A percentile compares a stretch with the other conserved stretches of the same genome.
Evolutionary conservation across 1,140 invertebrate genomes (phyloP).

Genomic region (Saccostrea cuccullata): DNA sequence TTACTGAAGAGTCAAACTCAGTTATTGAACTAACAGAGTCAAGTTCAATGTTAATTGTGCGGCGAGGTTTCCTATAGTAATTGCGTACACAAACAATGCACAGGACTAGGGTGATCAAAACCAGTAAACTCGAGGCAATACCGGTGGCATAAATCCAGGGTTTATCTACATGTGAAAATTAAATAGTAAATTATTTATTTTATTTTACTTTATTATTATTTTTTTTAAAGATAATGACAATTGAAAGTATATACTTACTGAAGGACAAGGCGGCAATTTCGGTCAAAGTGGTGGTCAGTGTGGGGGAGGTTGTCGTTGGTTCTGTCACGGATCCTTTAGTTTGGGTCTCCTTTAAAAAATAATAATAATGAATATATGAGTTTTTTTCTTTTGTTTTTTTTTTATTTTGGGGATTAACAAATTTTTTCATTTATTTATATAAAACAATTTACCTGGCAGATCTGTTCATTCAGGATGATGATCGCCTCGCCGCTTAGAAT

Average conservation of each 20-base stretch:
- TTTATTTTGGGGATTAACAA: neutral
- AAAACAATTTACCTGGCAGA: slow-evolving; percentile 1
- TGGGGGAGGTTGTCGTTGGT: neutral
- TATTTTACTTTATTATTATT: too few relatives aligned
- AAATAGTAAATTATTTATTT: neutral
- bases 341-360: slow-evolving; percentile 1
- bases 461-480: neutral
- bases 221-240: neutral
- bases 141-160: slow-evolving; percentile 9
- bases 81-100: too few relatives aligned
- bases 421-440: neutral
- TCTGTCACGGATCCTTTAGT: neutral
- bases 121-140: neutral
- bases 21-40: neutral
- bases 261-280: neutral
- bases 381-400: neutral
- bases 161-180: neutral
- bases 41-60: neutral
- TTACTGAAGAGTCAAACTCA: neutral
- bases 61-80: neutral
- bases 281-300: neutral
- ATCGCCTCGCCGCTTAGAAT: too few relatives aligned
- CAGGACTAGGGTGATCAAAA: neutral
- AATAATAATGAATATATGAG: neutral
- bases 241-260: slow-evolving; percentile 3